Conservation (phyloP, 2,797 vertebrate genomes). For the Lepilemur septentrionalis region DNA sequence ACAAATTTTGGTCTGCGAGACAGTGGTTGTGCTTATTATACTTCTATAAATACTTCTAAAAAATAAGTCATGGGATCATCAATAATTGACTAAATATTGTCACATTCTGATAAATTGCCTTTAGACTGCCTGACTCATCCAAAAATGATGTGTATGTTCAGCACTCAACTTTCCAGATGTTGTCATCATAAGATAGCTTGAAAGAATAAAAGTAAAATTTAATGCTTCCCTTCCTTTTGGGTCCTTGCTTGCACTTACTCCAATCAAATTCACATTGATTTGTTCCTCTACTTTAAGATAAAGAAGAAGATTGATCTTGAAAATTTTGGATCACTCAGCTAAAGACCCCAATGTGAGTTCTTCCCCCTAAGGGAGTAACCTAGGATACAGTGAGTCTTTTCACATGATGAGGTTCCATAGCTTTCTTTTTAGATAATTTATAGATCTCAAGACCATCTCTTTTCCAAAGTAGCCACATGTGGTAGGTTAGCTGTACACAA, state of each 20-base stretch:
- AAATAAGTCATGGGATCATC: not conserved
- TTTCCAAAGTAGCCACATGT: not conserved
- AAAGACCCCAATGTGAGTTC: not conserved
- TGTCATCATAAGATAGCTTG: not conserved
- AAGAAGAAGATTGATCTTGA: not conserved
- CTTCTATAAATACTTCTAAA: not conserved
- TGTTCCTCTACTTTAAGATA: not conserved
- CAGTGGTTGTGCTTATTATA: not conserved
- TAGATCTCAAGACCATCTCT: not conserved
- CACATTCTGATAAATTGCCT: not conserved
- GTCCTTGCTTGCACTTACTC: not conserved
- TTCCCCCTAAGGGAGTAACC: not conserved
- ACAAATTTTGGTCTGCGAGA: not conserved
- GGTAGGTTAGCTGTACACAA: not conserved
- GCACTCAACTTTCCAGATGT: not conserved
- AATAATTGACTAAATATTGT: not conserved
- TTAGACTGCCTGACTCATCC: not conserved
- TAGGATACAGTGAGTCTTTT: not conserved
- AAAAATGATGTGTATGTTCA: not conserved
- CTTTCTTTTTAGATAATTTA: not conserved
- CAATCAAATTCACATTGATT: not conserved
- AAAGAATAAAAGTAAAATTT: not conserved
- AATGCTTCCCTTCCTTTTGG: not conserved
- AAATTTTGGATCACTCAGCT: not conserved
- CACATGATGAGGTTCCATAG: not conserved